Evolutionary conservation across 2,113 vertebrate species (phyloP).

Genomic region (Sceloporus undulatus): DNA sequence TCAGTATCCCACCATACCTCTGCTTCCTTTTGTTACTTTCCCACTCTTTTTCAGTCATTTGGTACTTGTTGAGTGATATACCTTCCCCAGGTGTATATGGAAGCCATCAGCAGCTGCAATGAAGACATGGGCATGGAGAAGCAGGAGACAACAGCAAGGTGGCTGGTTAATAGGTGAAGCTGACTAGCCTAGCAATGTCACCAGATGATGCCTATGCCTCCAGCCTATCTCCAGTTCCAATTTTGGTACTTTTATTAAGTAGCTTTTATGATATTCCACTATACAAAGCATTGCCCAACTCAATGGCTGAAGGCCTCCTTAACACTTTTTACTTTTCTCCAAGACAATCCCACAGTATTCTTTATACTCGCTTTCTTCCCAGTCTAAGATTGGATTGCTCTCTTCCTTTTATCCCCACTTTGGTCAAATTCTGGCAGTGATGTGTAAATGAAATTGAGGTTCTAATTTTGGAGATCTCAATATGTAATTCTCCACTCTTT

Average conservation of each 20-base stretch:
- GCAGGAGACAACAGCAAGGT: neutral
- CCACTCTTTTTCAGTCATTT: neutral
- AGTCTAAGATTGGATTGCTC: neutral
- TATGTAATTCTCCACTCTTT: conserved; percentile 1
- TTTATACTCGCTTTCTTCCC: neutral
- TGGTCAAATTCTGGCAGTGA: neutral
- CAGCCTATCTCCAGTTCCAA: neutral
- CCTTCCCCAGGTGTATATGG: neutral
- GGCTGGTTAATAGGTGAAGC: neutral
- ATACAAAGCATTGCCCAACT: neutral
- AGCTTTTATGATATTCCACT: neutral
- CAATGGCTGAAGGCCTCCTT: neutral
- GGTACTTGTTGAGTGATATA: neutral
- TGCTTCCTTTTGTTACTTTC: neutral
- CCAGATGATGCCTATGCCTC: neutral
- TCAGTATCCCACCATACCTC: neutral
- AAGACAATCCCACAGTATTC: neutral
- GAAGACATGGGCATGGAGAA: neutral
- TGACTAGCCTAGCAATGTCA: neutral
- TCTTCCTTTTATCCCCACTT: neutral
- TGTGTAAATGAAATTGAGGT: neutral
- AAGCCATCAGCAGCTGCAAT: neutral
- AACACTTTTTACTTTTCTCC: neutral
- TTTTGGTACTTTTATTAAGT: neutral
- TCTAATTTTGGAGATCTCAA: neutral